phyloP scores from a whole-genome alignment of 2,797 vertebrate genomes.

The Aplochiton taeniatus region DNA sequence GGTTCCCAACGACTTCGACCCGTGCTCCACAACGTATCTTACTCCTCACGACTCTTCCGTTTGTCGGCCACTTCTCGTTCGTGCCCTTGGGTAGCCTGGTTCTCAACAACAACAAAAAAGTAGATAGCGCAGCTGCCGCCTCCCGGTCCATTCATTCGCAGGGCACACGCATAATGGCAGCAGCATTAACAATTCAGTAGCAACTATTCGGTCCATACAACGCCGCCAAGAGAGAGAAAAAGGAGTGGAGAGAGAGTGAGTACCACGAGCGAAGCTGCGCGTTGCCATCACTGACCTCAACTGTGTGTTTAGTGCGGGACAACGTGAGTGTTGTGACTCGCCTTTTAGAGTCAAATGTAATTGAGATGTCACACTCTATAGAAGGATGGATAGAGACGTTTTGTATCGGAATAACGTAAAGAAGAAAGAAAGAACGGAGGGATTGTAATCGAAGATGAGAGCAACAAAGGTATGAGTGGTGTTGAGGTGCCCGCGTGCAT shows the following conservation, averaged over 20 bases:
- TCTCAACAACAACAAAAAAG: conserved; percentile 51
- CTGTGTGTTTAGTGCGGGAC: conserved; percentile 12
- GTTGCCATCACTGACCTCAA: conserved; percentile 38
- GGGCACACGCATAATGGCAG: conserved; percentile 83
- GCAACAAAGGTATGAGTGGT: conserved; percentile 49
- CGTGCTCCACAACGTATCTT: too few species aligned
- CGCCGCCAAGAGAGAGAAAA: conserved; percentile 31
- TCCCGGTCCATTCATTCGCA: conserved; percentile 42
- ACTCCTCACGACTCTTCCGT: too few species aligned
- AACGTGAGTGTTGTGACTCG: background rate
- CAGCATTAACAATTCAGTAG: conserved; percentile 91
- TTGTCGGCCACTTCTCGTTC: too few species aligned
- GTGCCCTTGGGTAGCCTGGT: too few species aligned
- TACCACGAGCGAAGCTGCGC: conserved; percentile 12
- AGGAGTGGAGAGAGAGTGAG: conserved; percentile 1
- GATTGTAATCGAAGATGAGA: conserved; percentile 32
- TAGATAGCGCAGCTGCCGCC: conserved; percentile 63
- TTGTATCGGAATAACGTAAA: conserved; percentile 72
- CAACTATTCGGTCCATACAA: conserved; percentile 59
- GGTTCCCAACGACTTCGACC: too few species aligned
- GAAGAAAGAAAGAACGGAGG: conserved; percentile 40
- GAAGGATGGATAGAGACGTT: conserved; percentile 55
- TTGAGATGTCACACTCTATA: conserved; percentile 34
- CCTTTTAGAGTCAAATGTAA: background rate
- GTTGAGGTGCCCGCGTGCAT: conserved; percentile 30